Base-by-base conservation (phyloP, 2,888 invertebrate species). In the Lysandra bellargus region DNA sequence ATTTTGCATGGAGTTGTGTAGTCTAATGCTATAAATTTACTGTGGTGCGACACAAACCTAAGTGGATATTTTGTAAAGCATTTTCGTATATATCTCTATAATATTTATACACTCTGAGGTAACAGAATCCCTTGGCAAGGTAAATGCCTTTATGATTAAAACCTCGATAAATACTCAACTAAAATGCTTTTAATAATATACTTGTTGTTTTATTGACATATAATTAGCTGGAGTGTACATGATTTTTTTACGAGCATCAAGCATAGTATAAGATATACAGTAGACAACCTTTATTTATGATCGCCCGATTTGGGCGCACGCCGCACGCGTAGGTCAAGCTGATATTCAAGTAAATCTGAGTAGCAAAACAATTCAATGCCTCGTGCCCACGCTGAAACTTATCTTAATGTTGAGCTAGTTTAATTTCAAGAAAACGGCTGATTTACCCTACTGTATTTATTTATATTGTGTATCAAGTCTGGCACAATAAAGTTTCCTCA, bases 141-240 rank as follows among this genome's bases (percentile, higher is more conserved):
- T 14, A 69, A 69, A 69, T 14, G 14, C 12, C 14, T 69, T 30
- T 7, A 64, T 33, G 12, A 64, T 64, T 69, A 12, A 69, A 33
- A 69, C 69, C 69, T 69, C 69, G 33, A 69, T 69, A 33, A 69
- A 69, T 37, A 23, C 23, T 23, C 0, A 69, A 69, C 69, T 37
- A 69, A 69, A 69, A 69, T 69, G 33, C 33, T 37, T 69, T 69
- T 69, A 69, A 69, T 14, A 69, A 69, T 23, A 69, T 69, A 69
- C 69, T 37, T 69, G 12, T 69, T 69, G 69, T 69, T 69, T 69
- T 14, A 69, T 69, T 33, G 69, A 5, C 69, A 69, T 69, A 69
- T 69, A 69, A 69, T 69, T 33, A 69, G 33, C 6, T 9, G 69
- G 5, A 33, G 33, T 37, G 23, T 17, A 69, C 69, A 37, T 69